Base-by-base conservation (phyloP, 2,888 invertebrate genomes). In the Brassicogethes aeneus region DNA sequence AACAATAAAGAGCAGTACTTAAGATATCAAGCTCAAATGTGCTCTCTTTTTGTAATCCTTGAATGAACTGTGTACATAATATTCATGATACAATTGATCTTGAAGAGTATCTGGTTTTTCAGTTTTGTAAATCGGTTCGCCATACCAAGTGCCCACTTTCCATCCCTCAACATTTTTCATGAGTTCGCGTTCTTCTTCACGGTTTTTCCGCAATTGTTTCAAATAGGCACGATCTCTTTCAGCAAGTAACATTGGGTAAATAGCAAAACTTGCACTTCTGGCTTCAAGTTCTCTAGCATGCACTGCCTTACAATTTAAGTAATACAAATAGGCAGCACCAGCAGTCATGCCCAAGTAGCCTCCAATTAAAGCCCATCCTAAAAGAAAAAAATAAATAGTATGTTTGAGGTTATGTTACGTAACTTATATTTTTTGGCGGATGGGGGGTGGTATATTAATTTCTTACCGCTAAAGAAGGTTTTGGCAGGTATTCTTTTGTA, bases 151-250 rank as follows among this genome's bases (percentile, higher is more conserved):
- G 35, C 95, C 96, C 3, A 85, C 82, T 72, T 85, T 80, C 95
- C 95, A 95, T 51, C 85, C 86, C 42, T 86, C 84, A 10, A 91
- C 88, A 65, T 93, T 79, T 50, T 80, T 80, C 95, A 96, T 96
- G 17, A 95, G 71, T 41, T 86, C 80, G 1, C 74, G 74, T 68
- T 95, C 95, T 48, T 85, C 85, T 12, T 91, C 90, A 12, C 91
- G 77, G 65, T 90, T 88, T 42, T 73, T 74, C 39, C 85, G 75
- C 29, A 88, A 56, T 56, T 91, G 87, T 57, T 85, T 89, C 61
- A 95, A 62, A 56, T 76, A 92, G 71, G 79, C 81, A 55, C 94
- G 73, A 64, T 94, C 91, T 44, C 83, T 74, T 64, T 94, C 94
- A 1, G 94, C 94, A 17, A 81, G 48, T 42, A 94, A 57, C 60